Conservation (phyloP, 2,888 invertebrate species). For the Mayetiola destructor region DNA sequence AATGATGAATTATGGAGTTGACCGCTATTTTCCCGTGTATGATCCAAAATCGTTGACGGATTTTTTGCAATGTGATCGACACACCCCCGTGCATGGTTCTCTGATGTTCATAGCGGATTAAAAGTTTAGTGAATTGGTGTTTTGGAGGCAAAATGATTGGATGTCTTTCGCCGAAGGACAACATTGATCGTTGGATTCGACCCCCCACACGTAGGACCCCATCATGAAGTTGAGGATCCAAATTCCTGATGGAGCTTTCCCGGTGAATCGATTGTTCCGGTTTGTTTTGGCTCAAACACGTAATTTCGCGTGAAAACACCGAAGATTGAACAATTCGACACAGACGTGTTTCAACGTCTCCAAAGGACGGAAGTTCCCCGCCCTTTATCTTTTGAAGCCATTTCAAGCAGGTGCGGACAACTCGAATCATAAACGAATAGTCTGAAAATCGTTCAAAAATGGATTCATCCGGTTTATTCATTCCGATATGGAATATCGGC, state of each 20-base stretch:
- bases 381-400: not conserved
- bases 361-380: not conserved
- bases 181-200: constrained; percentile 1
- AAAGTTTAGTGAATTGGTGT: constrained; percentile 5
- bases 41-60: not conserved
- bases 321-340: not conserved
- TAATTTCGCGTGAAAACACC: not conserved
- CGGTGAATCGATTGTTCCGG: too few species aligned
- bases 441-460: not conserved
- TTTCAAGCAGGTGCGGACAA: not conserved
- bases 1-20: not conserved
- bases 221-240: not conserved
- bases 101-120: not conserved
- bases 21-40: not conserved
- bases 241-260: not conserved
- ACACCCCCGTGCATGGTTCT: not conserved
- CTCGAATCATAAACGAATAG: not conserved
- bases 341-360: not conserved
- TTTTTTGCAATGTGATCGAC: not conserved
- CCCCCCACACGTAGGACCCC: constrained; percentile 12
- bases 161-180: not conserved
- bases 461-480: not conserved
- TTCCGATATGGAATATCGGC: not conserved
- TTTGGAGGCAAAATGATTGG: constrained; percentile 3
- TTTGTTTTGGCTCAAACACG: not conserved